phyloP scores from a whole-genome alignment of 2,113 vertebrate genomes.

The Larimichthys crocea region DNA sequence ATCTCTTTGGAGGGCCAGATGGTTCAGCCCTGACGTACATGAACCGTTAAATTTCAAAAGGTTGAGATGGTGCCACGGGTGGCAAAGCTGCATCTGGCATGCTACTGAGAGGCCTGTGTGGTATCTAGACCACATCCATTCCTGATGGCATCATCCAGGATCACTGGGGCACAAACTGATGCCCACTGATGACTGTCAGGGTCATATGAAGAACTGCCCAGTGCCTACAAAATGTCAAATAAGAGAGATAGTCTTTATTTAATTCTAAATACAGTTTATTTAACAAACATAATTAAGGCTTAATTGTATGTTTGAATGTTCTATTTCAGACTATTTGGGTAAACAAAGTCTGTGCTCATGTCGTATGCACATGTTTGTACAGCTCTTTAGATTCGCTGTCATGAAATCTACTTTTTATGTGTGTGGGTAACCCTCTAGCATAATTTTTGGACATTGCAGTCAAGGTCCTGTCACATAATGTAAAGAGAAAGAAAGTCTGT shows the following conservation, averaged over 20 bases:
- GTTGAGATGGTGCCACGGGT: conserved; percentile 83
- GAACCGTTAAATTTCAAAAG: conserved; percentile 84
- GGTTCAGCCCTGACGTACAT: conserved; percentile 77
- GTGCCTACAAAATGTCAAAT: conserved; percentile 21
- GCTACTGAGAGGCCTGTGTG: conserved; percentile 67
- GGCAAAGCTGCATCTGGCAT: conserved; percentile 83
- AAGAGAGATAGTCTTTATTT: background rate
- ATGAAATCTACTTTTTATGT: background rate
- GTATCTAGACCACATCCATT: conserved; percentile 81
- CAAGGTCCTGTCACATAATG: no score
- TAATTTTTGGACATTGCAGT: no score
- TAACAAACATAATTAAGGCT: background rate
- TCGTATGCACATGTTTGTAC: background rate
- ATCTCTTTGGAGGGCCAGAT: conserved; percentile 78
- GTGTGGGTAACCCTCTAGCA: no score
- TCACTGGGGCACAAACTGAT: conserved; percentile 73
- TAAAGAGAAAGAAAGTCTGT: no score
- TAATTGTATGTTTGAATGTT: background rate
- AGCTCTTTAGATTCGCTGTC: background rate
- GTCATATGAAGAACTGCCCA: conserved; percentile 32
- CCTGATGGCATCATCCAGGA: conserved; percentile 78
- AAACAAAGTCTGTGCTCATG: background rate
- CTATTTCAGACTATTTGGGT: background rate
- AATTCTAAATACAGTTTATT: background rate
- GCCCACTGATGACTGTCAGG: conserved; percentile 54